phyloP scores from a whole-genome alignment of 1,140 invertebrate genomes.

The Drosophila arawakana region DNA sequence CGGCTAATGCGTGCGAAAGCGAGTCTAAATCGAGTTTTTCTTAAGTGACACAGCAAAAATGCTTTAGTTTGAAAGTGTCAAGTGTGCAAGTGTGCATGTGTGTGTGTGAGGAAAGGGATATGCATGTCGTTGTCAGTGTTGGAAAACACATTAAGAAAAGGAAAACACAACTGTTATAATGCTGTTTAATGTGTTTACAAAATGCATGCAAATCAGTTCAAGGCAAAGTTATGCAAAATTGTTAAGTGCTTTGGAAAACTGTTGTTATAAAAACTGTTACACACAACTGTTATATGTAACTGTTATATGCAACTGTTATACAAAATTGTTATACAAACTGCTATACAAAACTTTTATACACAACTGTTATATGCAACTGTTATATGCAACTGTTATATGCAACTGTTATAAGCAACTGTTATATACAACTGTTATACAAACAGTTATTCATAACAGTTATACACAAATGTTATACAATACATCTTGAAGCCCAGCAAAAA shows the following conservation, averaged over 20 bases:
- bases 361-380: too few relatives aligned
- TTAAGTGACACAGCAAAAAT: constrained; percentile 42
- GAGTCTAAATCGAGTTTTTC: constrained; percentile 45
- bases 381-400: too few relatives aligned
- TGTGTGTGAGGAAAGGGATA: background rate
- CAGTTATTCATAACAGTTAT: too few relatives aligned
- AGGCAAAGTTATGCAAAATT: too few relatives aligned
- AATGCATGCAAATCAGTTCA: too few relatives aligned
- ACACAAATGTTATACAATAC: too few relatives aligned
- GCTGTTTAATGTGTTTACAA: too few relatives aligned
- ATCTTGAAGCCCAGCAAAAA: too few relatives aligned
- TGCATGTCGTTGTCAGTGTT: constrained; percentile 15
- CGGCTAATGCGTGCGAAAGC: constrained; percentile 31
- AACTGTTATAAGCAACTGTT: too few relatives aligned
- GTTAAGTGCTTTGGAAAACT: background rate
- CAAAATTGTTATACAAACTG: background rate
- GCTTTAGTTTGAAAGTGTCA: background rate
- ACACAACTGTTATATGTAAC: background rate
- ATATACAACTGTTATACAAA: too few relatives aligned
- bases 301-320: constrained; percentile 1
- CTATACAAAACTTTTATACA: too few relatives aligned
- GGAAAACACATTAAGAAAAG: background rate
- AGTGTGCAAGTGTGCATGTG: background rate
- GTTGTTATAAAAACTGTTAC: background rate
- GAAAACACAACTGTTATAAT: background rate